phyloP scores from a whole-genome alignment of 2,797 vertebrate species.

The Megalops cyprinoides region DNA sequence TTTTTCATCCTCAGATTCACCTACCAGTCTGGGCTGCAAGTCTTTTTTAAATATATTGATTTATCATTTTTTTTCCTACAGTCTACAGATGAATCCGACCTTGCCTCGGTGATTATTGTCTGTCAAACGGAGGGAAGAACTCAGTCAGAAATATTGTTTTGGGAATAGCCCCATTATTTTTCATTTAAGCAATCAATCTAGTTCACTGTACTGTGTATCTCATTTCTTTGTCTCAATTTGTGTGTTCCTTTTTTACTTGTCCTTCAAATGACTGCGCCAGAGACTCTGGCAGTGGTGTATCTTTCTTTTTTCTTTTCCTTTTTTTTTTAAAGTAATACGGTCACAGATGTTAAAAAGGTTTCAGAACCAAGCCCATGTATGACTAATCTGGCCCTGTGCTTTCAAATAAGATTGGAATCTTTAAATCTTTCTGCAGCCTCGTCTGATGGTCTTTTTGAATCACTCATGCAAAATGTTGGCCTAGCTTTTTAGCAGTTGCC shows the following conservation, averaged over 20 bases:
- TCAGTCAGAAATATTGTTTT: not conserved
- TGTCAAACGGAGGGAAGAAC: slow-evolving; percentile 14
- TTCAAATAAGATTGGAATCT: slow-evolving; percentile 38
- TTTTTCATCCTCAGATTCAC: too few relatives aligned
- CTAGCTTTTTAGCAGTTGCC: slow-evolving; percentile 30
- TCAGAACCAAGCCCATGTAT: slow-evolving; percentile 56
- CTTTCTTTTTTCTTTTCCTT: slow-evolving; percentile 40
- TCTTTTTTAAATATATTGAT: slow-evolving; percentile 19
- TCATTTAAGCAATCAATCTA: slow-evolving; percentile 50
- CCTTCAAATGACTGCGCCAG: slow-evolving; percentile 60
- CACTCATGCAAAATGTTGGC: slow-evolving; percentile 21
- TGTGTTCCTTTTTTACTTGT: slow-evolving; percentile 44
- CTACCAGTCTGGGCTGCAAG: too few relatives aligned
- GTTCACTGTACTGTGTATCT: slow-evolving; percentile 38
- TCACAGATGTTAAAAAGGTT: slow-evolving; percentile 69
- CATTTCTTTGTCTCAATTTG: slow-evolving; percentile 61
- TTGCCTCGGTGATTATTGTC: not conserved
- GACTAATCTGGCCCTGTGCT: slow-evolving; percentile 61
- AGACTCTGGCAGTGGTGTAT: slow-evolving; percentile 56
- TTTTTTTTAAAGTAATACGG: slow-evolving; percentile 54
- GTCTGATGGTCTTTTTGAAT: slow-evolving; percentile 40
- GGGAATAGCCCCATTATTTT: not conserved
- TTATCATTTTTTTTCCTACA: not conserved
- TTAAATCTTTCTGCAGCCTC: slow-evolving; percentile 45
- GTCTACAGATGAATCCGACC: not conserved